Evolutionary conservation across 2,888 invertebrate genomes (phyloP), one percentile per base, ranked within the genome.

Genomic region (Auanema freiburgensis): DNA sequence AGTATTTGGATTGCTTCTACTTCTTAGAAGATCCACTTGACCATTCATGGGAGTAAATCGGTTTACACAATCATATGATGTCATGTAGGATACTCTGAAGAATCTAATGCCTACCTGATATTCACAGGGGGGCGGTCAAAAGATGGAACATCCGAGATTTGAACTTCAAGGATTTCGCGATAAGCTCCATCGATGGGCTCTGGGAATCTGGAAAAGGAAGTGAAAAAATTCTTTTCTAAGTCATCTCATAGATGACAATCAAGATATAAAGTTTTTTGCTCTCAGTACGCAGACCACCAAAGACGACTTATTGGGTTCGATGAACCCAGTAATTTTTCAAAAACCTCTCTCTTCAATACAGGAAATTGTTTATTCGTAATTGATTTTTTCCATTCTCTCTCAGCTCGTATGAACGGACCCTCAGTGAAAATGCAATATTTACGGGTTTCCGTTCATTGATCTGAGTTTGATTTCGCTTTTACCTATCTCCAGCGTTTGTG

Each of bases 51-150:
- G 33, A 33, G 3, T 33, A 33, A 33, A 33, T 33, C 8, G 4
- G 4, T 33, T 33, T 33, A 5, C 33, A 33, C 33, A 33, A 33
- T 33, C 18, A 23, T 23, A 16, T 23, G 52, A 16, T 21, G 52
- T 52, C 18, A 23, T 23, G 6, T 4, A 23, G 8, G 24, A 16
- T n/a, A 16, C n/a, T 52, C 12, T 52, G 52, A 16, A 52, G 24
- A 52, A 52, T 16, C 52, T 14, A 16, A 52, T n/a, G 41, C 63
- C 72, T 21, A 81, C 82, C 75, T 78, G 56, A 80, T 67, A 65
- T 82, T 82, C 52, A 82, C 75, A 10, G 80, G 74, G 11, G 82
- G 82, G 46, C 81, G 70, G 60, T 82, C 82, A 63, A 82, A 82
- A 46, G 74, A 66, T 14, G 79, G 77, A 23, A 80, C 79, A 25